Base-by-base conservation (phyloP, 2,797 vertebrate genomes). In the Remorina albescens region DNA sequence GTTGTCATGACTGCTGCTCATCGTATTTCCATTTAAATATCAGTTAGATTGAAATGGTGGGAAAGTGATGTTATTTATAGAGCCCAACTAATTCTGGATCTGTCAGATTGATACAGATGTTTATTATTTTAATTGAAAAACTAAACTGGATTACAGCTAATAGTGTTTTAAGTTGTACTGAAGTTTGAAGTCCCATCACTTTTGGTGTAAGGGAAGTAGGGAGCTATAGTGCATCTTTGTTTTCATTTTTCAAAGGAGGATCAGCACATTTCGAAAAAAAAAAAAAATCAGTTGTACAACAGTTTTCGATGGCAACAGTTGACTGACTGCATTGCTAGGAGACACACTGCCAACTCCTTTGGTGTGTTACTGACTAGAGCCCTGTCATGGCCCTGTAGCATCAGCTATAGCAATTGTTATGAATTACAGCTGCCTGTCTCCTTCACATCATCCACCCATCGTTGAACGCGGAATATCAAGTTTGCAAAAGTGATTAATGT, bases 11-110 rank as follows among this genome's bases (percentile, higher is more conserved):
- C 50, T 65, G 51, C 58, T 69, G 70, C 54, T 77, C 76, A 72
- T 60, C 28, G 18, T 80, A 26, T 78, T 49, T 81, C 55, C 73
- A 78, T 78, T 78, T 87, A 49, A 54, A 42, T 53, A 13, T 77
- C 53, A 71, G 19, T 50, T 41, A 36, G 25, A 64, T 34, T 82
- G 7, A 51, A 21, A 55, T 8, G 32, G 74, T 39, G 23, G 11
- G 51, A 44, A 71, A 39, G 49, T 36, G 12, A 39, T 54, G 11
- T 32, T 64, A 25, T 39, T 55, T 25, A 41, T 6, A 41, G 61
- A 76, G 58, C 46, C 62, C 4, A 4, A 55, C 54, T 59, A 74
- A 25, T 25, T n/a, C 36, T 28, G 23, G 19, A 60, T 74, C 32
- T 67, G 13, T 49, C 55, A 72, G 59, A 28, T 9, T 0, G 25